Evolutionary conservation across 2,797 vertebrate species (phyloP).

Genomic region (Spheniscus humboldti): DNA sequence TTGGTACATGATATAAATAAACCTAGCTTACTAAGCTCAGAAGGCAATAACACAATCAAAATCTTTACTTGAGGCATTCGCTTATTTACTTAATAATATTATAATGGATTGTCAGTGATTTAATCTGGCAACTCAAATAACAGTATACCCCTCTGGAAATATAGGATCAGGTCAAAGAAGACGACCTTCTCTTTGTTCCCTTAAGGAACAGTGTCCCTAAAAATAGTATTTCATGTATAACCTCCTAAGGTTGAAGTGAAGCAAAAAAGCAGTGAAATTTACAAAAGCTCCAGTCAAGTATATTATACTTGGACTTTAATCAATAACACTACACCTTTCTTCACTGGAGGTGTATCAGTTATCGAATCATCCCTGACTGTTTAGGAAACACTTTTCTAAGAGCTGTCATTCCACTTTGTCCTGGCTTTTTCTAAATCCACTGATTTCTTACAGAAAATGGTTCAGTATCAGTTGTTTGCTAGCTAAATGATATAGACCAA

Average conservation of each 20-base stretch:
- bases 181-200: neutral
- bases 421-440: neutral
- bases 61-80: neutral
- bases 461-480: neutral
- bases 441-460: neutral
- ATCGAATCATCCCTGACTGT: neutral
- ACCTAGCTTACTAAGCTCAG: neutral
- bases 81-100: constrained; percentile 21
- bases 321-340: constrained; percentile 50
- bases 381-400: constrained; percentile 17
- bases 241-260: constrained; percentile 35
- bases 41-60: neutral
- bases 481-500: neutral
- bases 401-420: neutral
- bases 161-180: constrained; percentile 47
- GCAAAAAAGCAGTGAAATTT: constrained; percentile 53
- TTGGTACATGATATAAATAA: constrained; percentile 40
- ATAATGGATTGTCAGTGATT: neutral
- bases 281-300: constrained; percentile 52
- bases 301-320: constrained; percentile 58
- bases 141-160: constrained; percentile 34
- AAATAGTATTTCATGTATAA: constrained; percentile 49
- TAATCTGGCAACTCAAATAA: constrained; percentile 12
- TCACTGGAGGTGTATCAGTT: neutral
- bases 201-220: constrained; percentile 40